Evolutionary conservation across 2,888 invertebrate genomes (phyloP).

Genomic region (Camptogramma bilineatum): DNA sequence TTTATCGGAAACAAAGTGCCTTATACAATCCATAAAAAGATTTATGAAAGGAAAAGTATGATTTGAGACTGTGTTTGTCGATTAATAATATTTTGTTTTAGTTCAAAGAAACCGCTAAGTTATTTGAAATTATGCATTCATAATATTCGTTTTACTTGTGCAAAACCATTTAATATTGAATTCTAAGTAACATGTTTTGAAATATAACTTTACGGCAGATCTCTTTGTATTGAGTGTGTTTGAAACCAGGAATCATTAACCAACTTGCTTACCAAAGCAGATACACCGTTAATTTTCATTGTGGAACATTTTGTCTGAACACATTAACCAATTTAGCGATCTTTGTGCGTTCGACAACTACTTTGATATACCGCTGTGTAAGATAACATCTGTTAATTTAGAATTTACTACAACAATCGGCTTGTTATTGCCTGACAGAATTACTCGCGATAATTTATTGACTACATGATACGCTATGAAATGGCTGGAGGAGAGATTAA

Average conservation of each 20-base stretch:
- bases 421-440: slow-evolving; percentile 45
- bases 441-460: slow-evolving; percentile 52
- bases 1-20: slow-evolving; percentile 73
- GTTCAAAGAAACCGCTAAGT: background rate
- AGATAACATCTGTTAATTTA: slow-evolving; percentile 38
- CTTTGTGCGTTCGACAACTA: slow-evolving; percentile 32
- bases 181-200: background rate
- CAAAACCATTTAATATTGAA: too few relatives aligned
- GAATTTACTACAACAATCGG: slow-evolving; percentile 38
- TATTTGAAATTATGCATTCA: too few relatives aligned
- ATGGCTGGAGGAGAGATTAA: slow-evolving; percentile 33
- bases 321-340: slow-evolving; percentile 31
- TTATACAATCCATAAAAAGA: slow-evolving; percentile 70
- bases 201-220: background rate
- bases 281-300: background rate
- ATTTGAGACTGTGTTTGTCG: slow-evolving; percentile 1
- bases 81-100: background rate
- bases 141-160: too few relatives aligned
- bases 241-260: background rate
- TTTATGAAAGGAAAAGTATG: slow-evolving; percentile 65
- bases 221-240: background rate
- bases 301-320: slow-evolving; percentile 15
- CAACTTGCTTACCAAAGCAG: background rate
- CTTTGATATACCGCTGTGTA: slow-evolving; percentile 19
- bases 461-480: slow-evolving; percentile 50